Percentiles rank a stretch among this genome's conserved stretches.
phyloP scores from a whole-genome alignment of 2,113 vertebrate species.

The Paracanthobrama guichenoti region DNA sequence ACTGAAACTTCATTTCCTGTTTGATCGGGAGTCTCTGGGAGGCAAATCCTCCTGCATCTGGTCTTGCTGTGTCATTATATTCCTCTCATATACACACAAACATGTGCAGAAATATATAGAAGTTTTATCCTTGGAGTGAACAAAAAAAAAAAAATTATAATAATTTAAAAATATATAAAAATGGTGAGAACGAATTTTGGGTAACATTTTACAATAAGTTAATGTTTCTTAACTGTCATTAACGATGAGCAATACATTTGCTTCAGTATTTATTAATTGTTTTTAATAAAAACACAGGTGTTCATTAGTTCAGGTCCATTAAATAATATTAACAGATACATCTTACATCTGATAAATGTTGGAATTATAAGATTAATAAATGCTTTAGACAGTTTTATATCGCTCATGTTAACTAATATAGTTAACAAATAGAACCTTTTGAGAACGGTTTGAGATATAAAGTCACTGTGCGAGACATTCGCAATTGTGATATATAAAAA shows the following conservation, averaged over 20 bases:
- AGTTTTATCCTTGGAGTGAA: background rate
- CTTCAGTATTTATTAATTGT: too few species aligned
- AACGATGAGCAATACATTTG: too few species aligned
- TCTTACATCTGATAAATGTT: too few species aligned
- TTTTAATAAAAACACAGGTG: too few species aligned
- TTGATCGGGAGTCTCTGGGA: background rate
- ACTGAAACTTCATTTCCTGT: conserved; percentile 34
- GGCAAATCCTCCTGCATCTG: conserved; percentile 19
- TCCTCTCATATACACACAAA: background rate
- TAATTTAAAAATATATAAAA: background rate
- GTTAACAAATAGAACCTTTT: background rate
- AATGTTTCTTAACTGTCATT: too few species aligned
- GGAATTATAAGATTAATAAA: too few species aligned
- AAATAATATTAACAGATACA: too few species aligned
- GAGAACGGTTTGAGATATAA: background rate
- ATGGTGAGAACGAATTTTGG: too few species aligned
- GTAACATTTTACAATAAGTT: too few species aligned
- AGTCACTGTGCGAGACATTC: background rate
- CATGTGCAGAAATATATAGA: background rate
- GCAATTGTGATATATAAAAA: background rate
- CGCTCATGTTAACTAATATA: background rate
- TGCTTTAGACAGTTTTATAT: too few species aligned
- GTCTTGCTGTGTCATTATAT: background rate
- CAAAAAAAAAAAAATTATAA: background rate
- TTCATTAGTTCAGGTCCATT: too few species aligned